Base-by-base conservation (phyloP, 2,888 invertebrate species). In the Orthosia gothica region DNA sequence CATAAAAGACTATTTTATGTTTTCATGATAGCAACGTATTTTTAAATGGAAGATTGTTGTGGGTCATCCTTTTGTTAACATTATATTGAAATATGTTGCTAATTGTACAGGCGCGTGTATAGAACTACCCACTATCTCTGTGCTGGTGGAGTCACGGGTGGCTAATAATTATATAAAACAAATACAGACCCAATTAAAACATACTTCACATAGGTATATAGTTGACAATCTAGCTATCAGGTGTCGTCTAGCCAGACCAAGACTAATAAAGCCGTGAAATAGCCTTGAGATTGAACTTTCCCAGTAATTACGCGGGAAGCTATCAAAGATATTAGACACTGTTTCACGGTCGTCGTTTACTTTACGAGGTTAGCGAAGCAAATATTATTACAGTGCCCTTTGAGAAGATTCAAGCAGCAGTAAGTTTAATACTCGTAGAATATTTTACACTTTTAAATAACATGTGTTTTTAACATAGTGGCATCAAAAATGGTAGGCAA, bases 261-360 rank as follows among this genome's bases (percentile, higher is more conserved):
- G 7, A 47, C 9, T 62, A 52, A 58, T 63, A 62, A 63, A 52
- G 1, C 5, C 32, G 16, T 15, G 7, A 2, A 32, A 32, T 45
- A 55, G 13, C 62, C 63, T 54, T 72, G 32, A 54, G 7, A 18
- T 3, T 50, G 5, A 63, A 63, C 18, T 23, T 20, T 40, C 18
- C 16, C 2, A 57, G 40, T 79, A 49, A 64, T 58, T 59, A 40
- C 23, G 15, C 26, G 23, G 13, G 18, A 59, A 32, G 11, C 20
- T 16, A 23, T 71, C 49, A 76, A 62, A 62, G 32, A 23, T 26
- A 67, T 40, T 23, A 26, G 23, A 50, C 13, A n/a, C 20, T 11
- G 16, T 32, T 45, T 16, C 32, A 52, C n/a, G 49, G 7, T 62
- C 5, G 16, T 63, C 62, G 7, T 32, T 62, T 52, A 16, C 32